phyloP scores from a whole-genome alignment of 2,797 vertebrate species.

The Acanthopagrus latus region DNA sequence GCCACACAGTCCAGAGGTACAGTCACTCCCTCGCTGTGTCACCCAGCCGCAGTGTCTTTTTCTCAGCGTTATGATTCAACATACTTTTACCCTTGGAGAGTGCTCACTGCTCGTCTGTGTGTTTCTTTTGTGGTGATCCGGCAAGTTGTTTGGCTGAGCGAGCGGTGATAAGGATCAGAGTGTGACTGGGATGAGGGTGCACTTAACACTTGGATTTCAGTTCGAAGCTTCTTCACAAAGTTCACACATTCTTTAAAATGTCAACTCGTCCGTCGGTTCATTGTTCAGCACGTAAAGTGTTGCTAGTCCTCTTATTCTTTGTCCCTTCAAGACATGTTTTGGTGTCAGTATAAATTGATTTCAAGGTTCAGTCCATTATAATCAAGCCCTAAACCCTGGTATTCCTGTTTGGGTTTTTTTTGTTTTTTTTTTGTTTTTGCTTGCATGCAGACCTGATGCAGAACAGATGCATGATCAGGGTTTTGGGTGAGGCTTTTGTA shows the following conservation, averaged over 20 bases:
- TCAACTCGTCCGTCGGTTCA: neutral
- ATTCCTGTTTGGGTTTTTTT: too few species aligned
- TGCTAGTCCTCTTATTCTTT: neutral
- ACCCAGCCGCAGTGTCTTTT: slow-evolving; percentile 46
- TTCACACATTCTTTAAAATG: slow-evolving; percentile 26
- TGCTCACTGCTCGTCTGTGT: slow-evolving; percentile 5
- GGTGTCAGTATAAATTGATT: neutral
- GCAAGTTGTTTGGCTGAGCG: neutral
- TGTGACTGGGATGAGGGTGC: slow-evolving; percentile 19
- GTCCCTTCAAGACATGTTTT: neutral
- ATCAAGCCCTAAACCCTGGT: neutral
- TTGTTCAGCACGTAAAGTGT: neutral
- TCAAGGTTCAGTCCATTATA: neutral
- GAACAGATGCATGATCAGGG: neutral
- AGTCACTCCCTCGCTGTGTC: slow-evolving; percentile 66
- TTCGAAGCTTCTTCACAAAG: slow-evolving; percentile 15
- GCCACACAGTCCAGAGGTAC: slow-evolving; percentile 79
- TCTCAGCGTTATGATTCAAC: slow-evolving; percentile 31
- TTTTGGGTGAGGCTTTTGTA: neutral
- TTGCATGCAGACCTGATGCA: slow-evolving; percentile 7
- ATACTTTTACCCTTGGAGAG: slow-evolving; percentile 30
- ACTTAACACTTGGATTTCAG: slow-evolving; percentile 5
- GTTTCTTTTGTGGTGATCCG: slow-evolving; percentile 26
- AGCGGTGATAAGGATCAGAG: slow-evolving; percentile 21
- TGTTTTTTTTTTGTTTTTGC: neutral